phyloP scores from a whole-genome alignment of 1,140 invertebrate species.

The Plutomurus gul region DNA sequence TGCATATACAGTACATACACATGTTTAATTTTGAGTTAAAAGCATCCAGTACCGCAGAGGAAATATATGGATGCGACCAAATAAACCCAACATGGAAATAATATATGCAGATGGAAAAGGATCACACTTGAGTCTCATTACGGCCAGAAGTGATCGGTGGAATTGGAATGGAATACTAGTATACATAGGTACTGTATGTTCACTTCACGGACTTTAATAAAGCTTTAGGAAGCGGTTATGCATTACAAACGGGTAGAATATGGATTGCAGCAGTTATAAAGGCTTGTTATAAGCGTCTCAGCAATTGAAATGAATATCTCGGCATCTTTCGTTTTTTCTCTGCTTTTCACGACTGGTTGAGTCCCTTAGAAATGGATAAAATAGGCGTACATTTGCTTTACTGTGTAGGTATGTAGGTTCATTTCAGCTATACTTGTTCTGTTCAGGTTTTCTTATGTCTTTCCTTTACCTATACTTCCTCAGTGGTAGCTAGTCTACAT shows the following conservation, averaged over 20 bases:
- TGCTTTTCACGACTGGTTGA: constrained; percentile 46
- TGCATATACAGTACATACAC: background rate
- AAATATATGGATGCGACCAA: background rate
- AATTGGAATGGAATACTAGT: background rate
- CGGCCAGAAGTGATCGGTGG: background rate
- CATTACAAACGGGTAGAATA: too few species aligned
- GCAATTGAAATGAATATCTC: constrained; percentile 36
- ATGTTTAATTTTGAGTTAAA: background rate
- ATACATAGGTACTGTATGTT: background rate
- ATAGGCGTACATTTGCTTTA: background rate
- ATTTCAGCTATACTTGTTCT: too few species aligned
- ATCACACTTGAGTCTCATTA: constrained; percentile 13
- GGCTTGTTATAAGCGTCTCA: background rate
- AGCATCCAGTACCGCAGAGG: background rate
- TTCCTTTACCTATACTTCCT: background rate
- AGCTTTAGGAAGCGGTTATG: too few species aligned
- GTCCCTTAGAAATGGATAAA: constrained; percentile 46
- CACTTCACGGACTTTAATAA: too few species aligned
- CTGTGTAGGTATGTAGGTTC: background rate
- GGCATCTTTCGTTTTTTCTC: constrained; percentile 46
- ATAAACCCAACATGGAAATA: constrained; percentile 17
- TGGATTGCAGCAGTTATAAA: background rate
- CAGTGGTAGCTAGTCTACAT: background rate
- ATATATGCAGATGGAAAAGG: constrained; percentile 10
- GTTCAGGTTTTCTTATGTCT: too few species aligned